Conservation (phyloP, 1,140 invertebrate genomes). For the Euschistus heros region DNA sequence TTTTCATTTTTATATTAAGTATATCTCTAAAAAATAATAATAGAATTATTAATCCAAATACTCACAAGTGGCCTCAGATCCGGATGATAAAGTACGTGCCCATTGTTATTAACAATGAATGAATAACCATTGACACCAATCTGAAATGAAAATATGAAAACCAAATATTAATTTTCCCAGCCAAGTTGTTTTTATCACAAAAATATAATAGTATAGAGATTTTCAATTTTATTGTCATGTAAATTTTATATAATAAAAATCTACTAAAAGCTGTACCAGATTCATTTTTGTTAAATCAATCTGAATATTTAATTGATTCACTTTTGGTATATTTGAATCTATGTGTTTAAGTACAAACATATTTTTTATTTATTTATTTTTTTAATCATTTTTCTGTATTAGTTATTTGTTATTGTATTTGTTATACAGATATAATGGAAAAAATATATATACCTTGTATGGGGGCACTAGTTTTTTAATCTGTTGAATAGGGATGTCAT, state of each 20-base stretch:
- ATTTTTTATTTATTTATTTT: neutral
- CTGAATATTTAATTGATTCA: too few species aligned
- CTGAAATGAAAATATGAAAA: constrained; percentile 40
- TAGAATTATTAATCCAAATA: constrained; percentile 15
- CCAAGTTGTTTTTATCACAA: neutral
- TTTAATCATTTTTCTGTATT: neutral
- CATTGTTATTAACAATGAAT: constrained; percentile 95
- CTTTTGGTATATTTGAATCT: too few species aligned
- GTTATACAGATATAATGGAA: neutral
- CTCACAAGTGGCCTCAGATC: constrained; percentile 83
- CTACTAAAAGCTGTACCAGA: too few species aligned
- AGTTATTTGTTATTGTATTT: too few species aligned
- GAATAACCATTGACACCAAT: constrained; percentile 93
- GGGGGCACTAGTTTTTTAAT: constrained; percentile 83
- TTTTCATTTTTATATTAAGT: neutral
- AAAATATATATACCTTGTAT: constrained; percentile 59
- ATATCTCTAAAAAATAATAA: neutral
- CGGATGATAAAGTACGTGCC: constrained; percentile 94
- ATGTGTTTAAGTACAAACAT: neutral
- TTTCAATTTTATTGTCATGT: neutral
- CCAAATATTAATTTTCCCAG: neutral
- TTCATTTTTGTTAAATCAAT: neutral
- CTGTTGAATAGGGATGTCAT: constrained; percentile 85
- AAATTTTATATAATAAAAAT: neutral
- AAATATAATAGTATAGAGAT: neutral